phyloP scores from a whole-genome alignment of 1,140 invertebrate species.

The Cotesia vestalis region DNA sequence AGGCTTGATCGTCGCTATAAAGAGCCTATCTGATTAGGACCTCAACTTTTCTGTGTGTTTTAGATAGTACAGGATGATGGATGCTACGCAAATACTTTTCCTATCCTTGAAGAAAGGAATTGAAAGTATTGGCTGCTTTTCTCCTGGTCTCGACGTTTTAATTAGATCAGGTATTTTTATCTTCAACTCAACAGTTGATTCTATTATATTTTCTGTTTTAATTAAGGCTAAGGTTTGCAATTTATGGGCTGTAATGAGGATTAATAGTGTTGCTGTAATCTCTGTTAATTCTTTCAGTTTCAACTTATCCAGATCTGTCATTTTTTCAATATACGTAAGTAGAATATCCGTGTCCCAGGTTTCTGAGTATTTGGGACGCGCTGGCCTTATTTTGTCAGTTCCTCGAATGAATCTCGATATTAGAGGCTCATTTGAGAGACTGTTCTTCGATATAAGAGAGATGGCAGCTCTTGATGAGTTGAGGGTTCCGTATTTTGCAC shows the following conservation, averaged over 20 bases:
- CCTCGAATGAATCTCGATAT: conserved; percentile 44
- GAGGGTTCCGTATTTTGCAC: conserved; percentile 11
- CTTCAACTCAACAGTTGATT: not conserved
- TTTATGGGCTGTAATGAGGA: conserved; percentile 26
- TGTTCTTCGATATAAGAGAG: conserved; percentile 18
- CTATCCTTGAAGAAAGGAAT: conserved; percentile 29
- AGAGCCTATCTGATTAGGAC: too few species aligned
- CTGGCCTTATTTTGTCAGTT: not conserved
- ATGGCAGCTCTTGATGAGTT: conserved; percentile 27
- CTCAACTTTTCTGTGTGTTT: conserved; percentile 3
- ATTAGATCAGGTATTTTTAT: conserved; percentile 28
- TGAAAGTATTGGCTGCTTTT: conserved; percentile 9
- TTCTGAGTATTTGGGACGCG: not conserved
- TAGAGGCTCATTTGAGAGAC: not conserved
- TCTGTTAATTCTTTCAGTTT: not conserved
- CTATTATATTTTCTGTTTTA: conserved; percentile 21
- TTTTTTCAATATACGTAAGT: not conserved
- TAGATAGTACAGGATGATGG: conserved; percentile 19
- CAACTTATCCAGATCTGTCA: not conserved
- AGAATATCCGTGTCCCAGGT: not conserved
- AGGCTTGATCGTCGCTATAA: too few species aligned
- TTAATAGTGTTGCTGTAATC: conserved; percentile 13
- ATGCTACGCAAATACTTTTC: conserved; percentile 25
- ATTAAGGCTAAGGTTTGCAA: conserved; percentile 31
- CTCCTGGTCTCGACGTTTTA: conserved; percentile 31